phyloP scores from a whole-genome alignment of 1,140 invertebrate genomes.

The Danaus melanippus region DNA sequence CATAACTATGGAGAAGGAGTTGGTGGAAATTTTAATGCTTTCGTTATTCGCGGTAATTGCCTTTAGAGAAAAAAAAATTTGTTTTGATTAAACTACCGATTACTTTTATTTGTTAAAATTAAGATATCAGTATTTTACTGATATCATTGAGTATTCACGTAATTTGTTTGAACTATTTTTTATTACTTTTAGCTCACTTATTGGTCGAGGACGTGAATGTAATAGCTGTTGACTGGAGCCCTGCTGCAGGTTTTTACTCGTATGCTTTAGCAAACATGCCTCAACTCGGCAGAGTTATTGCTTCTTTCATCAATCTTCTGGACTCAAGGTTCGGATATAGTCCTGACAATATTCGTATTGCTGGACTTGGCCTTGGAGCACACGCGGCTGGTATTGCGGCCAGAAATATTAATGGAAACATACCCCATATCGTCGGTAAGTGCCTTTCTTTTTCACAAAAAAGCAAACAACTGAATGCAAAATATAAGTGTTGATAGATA shows the following conservation, averaged over 20 bases:
- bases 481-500: too few relatives aligned
- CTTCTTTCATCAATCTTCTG: conserved; percentile 47
- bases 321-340: conserved; percentile 36
- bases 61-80: background rate
- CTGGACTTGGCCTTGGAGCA: conserved; percentile 51
- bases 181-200: conserved; percentile 33
- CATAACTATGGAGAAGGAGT: conserved; percentile 37
- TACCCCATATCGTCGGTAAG: conserved; percentile 52
- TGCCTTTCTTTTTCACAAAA: background rate
- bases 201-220: conserved; percentile 40
- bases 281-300: conserved; percentile 36
- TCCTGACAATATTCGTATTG: conserved; percentile 32
- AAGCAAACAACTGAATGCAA: too few relatives aligned
- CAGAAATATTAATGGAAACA: conserved; percentile 24
- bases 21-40: conserved; percentile 52
- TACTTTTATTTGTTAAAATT: conserved; percentile 7
- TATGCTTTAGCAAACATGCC: conserved; percentile 40
- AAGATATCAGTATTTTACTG: too few relatives aligned
- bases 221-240: conserved; percentile 54
- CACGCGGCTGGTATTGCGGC: conserved; percentile 54
- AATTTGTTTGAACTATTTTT: background rate
- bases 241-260: conserved; percentile 32
- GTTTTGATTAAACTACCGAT: conserved; percentile 5
- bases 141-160: too few relatives aligned
- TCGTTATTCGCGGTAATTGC: conserved; percentile 35